Evolutionary conservation across 64 coral and sea anemone species (phyloP).

Genomic region (Stichodactyla mertensii): DNA sequence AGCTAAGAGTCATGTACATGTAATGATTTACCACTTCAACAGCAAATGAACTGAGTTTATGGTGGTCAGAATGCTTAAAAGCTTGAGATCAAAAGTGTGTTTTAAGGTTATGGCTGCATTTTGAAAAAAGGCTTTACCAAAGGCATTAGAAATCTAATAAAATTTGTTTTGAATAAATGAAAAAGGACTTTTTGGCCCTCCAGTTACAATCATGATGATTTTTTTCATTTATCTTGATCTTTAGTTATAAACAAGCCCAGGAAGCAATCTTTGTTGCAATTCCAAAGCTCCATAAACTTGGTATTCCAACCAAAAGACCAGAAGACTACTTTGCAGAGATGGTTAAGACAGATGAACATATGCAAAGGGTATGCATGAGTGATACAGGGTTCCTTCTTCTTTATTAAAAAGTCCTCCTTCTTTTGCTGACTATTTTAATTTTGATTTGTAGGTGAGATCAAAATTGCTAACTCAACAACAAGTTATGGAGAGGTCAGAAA

Average conservation of each 20-base stretch:
- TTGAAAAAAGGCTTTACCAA: no score
- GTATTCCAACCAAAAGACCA: slow-evolving; percentile 57
- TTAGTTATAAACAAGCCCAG: slow-evolving; percentile 95
- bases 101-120: no score
- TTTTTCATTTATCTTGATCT: background rate
- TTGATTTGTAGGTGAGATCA: slow-evolving; percentile 63
- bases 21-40: no score
- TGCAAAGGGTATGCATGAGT: slow-evolving; percentile 79
- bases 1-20: no score
- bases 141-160: no score
- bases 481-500: slow-evolving; percentile 85
- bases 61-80: no score
- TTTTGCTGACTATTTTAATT: background rate
- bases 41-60: no score
- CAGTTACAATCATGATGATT: no score
- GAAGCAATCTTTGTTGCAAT: slow-evolving; percentile 49
- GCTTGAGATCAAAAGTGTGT: no score
- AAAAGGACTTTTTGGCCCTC: no score
- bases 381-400: background rate
- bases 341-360: slow-evolving; percentile 98
- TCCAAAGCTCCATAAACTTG: slow-evolving; percentile 66
- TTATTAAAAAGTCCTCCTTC: background rate
- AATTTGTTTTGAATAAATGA: no score
- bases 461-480: slow-evolving; percentile 82
- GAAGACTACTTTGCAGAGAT: slow-evolving; percentile 98